These are phyloP conservation scores for Arrhopalites spinosus DNA, from an alignment of 2,888 invertebrate genomes.

Conservation along the genomic window DNA sequence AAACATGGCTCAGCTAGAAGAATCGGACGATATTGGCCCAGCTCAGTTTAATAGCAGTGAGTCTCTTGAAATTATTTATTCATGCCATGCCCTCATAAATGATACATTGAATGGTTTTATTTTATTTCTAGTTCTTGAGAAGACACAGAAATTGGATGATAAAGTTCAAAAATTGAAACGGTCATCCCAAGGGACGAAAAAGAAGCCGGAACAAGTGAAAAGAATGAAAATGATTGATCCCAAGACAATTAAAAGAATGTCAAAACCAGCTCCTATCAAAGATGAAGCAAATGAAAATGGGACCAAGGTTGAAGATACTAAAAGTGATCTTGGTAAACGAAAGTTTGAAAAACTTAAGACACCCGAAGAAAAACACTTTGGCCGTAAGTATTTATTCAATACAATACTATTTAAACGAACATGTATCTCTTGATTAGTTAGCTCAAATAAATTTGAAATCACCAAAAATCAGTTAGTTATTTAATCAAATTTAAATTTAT, in stretches of 20 bases:
- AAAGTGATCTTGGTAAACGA: background rate
- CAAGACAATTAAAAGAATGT: background rate
- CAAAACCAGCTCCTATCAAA: background rate
- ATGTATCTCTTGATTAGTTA: too few species aligned
- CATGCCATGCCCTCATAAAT: too few species aligned
- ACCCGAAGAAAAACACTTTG: background rate
- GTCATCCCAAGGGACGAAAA: background rate
- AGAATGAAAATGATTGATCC: constrained; percentile 19
- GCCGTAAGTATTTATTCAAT: background rate
- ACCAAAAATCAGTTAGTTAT: too few species aligned
- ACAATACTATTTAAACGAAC: background rate
- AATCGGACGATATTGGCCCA: background rate
- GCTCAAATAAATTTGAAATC: too few species aligned
- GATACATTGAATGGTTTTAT: background rate
- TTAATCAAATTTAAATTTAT: background rate
- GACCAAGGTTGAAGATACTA: background rate
- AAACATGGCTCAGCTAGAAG: constrained; percentile 1
- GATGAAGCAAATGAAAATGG: background rate
- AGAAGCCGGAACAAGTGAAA: constrained; percentile 16
- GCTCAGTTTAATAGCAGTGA: background rate
- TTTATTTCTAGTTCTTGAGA: constrained; percentile 22
- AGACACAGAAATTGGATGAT: constrained; percentile 22
- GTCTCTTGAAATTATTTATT: background rate
- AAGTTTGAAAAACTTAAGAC: constrained; percentile 17
- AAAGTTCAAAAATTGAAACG: constrained; percentile 25